Conservation (phyloP, 1,140 invertebrate species). For the Thereuonema tuberculata region DNA sequence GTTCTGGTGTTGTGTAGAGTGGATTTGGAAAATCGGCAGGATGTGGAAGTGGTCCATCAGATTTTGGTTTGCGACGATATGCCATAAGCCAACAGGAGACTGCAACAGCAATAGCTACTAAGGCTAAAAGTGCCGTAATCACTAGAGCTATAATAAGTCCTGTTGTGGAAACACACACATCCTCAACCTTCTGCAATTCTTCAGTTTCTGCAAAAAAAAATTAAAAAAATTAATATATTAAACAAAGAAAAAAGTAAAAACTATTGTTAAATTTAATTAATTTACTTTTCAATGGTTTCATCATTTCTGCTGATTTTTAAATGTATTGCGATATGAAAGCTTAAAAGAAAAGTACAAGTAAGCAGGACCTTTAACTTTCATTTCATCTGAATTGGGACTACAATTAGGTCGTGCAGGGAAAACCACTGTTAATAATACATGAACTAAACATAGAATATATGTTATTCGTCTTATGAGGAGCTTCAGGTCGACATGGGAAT, state of each 20-base stretch:
- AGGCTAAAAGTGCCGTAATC: conserved; percentile 73
- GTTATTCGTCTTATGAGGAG: too few species aligned
- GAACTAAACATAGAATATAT: too few species aligned
- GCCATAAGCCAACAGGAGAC: conserved; percentile 91
- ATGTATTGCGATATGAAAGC: too few species aligned
- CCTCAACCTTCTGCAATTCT: conserved; percentile 38
- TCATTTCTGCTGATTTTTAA: neutral
- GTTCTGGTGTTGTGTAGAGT: conserved; percentile 70
- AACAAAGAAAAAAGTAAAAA: neutral
- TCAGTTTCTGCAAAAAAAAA: conserved; percentile 1
- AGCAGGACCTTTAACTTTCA: too few species aligned
- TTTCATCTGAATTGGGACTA: too few species aligned
- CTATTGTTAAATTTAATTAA: neutral
- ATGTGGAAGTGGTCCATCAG: conserved; percentile 75
- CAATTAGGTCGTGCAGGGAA: too few species aligned
- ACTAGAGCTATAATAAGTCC: conserved; percentile 82
- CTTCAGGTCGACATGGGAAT: too few species aligned
- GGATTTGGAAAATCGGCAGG: conserved; percentile 90
- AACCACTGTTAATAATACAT: too few species aligned
- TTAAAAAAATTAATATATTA: too few species aligned
- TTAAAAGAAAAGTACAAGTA: too few species aligned
- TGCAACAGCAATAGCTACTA: conserved; percentile 83
- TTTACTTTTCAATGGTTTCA: too few species aligned
- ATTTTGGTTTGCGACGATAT: conserved; percentile 68
- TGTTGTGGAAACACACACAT: conserved; percentile 84